A percentile compares a stretch with the other conserved stretches of the same genome.
Conservation (phyloP, 2,113 vertebrate species). For the Melanocharis versteri region DNA sequence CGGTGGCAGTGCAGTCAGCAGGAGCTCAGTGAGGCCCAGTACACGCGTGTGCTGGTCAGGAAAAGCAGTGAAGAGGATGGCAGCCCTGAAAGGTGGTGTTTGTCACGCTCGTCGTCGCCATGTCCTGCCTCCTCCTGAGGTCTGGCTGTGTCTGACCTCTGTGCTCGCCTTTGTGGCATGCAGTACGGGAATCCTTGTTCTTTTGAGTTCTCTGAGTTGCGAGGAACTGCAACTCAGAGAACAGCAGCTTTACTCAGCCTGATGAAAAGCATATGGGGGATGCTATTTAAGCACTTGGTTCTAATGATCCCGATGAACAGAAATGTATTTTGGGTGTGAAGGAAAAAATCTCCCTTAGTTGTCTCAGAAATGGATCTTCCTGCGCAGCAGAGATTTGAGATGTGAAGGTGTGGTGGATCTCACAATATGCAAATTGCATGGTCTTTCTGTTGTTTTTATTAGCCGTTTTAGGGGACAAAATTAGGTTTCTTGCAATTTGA, state of each 20-base stretch:
- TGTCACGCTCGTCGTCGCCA: background rate
- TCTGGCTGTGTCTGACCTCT: background rate
- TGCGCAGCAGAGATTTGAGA: background rate
- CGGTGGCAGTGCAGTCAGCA: background rate
- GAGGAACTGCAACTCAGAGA: background rate
- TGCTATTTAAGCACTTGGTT: background rate
- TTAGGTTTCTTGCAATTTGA: background rate
- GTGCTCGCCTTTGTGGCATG: background rate
- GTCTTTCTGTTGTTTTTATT: background rate
- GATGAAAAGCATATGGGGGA: background rate
- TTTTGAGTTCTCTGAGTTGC: background rate
- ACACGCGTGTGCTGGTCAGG: background rate
- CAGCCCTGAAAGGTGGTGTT: background rate
- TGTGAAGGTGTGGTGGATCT: background rate
- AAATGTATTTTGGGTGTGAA: background rate
- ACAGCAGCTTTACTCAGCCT: background rate
- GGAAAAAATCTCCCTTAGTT: background rate
- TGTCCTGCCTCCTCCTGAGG: background rate
- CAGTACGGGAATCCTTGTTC: background rate
- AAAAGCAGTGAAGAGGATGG: background rate
- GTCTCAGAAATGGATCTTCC: background rate
- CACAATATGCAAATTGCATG: background rate
- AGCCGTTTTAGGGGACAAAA: background rate
- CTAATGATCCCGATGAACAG: background rate
- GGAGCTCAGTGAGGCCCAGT: background rate